phyloP scores from a whole-genome alignment of 2,113 vertebrate genomes.

The Gracilinanus agilis region DNA sequence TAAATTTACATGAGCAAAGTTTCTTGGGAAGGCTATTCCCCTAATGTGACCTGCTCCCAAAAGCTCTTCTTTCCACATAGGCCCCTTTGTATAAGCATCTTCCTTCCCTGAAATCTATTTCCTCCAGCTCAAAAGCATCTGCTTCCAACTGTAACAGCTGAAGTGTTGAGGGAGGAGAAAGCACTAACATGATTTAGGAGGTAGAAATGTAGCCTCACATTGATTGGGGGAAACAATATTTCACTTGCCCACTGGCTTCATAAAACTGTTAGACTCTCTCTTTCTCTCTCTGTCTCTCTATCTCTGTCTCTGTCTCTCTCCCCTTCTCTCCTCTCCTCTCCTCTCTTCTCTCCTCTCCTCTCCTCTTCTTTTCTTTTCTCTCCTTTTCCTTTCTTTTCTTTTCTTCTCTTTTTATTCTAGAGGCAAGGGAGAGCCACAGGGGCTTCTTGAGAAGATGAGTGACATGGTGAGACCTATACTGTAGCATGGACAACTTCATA shows the following conservation, averaged over 20 bases:
- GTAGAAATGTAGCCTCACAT: not conserved
- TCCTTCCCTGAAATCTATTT: conserved; percentile 1
- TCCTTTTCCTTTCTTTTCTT: too few species aligned
- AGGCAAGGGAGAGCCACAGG: too few species aligned
- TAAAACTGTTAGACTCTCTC: not conserved
- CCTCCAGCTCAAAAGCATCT: not conserved
- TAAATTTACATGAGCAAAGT: not conserved
- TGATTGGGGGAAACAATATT: not conserved
- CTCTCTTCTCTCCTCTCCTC: not conserved
- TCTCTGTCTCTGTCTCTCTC: too few species aligned
- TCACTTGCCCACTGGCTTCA: conserved; percentile 14
- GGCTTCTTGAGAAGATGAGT: too few species aligned
- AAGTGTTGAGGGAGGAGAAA: not conserved
- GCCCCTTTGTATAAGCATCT: not conserved
- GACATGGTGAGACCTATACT: too few species aligned
- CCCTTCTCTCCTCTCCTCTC: not conserved
- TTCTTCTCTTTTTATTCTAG: too few species aligned
- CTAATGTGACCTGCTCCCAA: not conserved
- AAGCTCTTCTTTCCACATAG: not conserved
- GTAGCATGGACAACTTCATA: too few species aligned
- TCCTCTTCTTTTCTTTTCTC: not conserved
- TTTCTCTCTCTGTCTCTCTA: not conserved
- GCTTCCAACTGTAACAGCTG: not conserved
- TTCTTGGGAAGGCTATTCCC: not conserved
- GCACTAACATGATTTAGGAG: conserved; percentile 26